A percentile compares a stretch with the other conserved stretches of the same genome.
phyloP scores from a whole-genome alignment of 30 jellyfish, hydroid and myxozoan genomes.

The Aurelia coerulea region DNA sequence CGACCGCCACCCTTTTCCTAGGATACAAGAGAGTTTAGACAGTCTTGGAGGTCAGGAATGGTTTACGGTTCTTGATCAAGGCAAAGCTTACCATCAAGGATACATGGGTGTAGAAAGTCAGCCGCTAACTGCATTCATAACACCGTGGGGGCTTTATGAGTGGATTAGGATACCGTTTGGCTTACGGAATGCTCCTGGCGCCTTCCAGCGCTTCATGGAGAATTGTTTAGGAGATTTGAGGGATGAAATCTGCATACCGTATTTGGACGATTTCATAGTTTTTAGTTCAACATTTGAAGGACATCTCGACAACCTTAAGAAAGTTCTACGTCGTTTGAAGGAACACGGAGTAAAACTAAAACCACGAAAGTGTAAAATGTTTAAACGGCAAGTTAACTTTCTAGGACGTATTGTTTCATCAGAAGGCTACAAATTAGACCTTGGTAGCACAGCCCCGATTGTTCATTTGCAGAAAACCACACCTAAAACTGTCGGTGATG shows the following conservation, averaged over 20 bases:
- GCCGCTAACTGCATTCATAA: constrained; percentile 51
- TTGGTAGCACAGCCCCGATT: constrained; percentile 19
- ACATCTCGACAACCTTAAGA: constrained; percentile 29
- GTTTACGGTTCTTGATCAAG: constrained; percentile 69
- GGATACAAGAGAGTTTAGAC: constrained; percentile 45
- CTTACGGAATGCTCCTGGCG: constrained; percentile 56
- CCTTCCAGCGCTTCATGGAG: constrained; percentile 62
- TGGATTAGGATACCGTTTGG: constrained; percentile 70
- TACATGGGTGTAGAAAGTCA: constrained; percentile 34
- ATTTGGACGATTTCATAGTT: constrained; percentile 49
- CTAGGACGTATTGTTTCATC: constrained; percentile 30
- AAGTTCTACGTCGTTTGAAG: constrained; percentile 1
- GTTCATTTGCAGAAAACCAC: constrained; percentile 4
- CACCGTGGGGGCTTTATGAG: constrained; percentile 80
- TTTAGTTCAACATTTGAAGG: background rate
- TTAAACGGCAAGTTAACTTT: constrained; percentile 14
- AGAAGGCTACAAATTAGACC: constrained; percentile 50
- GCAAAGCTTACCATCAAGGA: constrained; percentile 72
- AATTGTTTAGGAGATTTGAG: constrained; percentile 23
- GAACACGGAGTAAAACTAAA: constrained; percentile 42
- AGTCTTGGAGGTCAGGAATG: constrained; percentile 60
- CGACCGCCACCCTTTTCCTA: constrained; percentile 69
- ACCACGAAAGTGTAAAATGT: constrained; percentile 21
- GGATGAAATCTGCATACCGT: constrained; percentile 49
- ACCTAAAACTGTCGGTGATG: constrained; percentile 56